Conservation (phyloP, 1,140 invertebrate species). For the Trichonephila clavata region DNA sequence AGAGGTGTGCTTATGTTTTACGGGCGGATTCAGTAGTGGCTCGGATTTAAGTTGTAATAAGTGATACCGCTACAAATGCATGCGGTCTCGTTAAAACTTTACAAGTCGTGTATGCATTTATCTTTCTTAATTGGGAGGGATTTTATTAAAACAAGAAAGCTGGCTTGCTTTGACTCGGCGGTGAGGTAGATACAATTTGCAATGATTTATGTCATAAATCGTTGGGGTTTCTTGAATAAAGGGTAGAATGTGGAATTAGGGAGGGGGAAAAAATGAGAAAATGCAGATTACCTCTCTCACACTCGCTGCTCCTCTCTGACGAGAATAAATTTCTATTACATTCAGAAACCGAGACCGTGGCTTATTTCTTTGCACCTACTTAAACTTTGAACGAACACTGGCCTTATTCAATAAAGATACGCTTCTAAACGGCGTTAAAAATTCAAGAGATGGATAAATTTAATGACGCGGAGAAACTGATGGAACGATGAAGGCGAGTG, state of each 20-base stretch:
- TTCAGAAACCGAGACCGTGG: background rate
- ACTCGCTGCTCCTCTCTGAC: background rate
- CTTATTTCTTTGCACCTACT: constrained; percentile 49
- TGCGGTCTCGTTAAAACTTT: constrained; percentile 69
- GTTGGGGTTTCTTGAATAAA: constrained; percentile 14
- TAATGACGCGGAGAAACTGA: constrained; percentile 45
- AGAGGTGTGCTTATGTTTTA: constrained; percentile 66
- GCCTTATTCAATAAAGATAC: constrained; percentile 58
- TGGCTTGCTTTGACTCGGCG: constrained; percentile 7
- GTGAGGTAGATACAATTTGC: constrained; percentile 59
- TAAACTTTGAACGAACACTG: constrained; percentile 29
- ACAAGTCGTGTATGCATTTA: constrained; percentile 66
- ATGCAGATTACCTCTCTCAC: constrained; percentile 48
- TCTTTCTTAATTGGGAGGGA: constrained; percentile 71
- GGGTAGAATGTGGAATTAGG: constrained; percentile 28
- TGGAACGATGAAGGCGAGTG: background rate
- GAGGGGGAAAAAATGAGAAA: constrained; percentile 43
- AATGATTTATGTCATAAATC: constrained; percentile 63
- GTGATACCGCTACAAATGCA: constrained; percentile 19
- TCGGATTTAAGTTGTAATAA: constrained; percentile 63
- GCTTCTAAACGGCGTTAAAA: constrained; percentile 50
- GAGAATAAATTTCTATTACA: constrained; percentile 52
- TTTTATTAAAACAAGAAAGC: constrained; percentile 71
- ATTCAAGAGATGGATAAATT: constrained; percentile 51
- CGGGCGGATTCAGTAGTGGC: constrained; percentile 44